Base-by-base conservation (phyloP, 2,113 vertebrate genomes). In the Thermophis baileyi region DNA sequence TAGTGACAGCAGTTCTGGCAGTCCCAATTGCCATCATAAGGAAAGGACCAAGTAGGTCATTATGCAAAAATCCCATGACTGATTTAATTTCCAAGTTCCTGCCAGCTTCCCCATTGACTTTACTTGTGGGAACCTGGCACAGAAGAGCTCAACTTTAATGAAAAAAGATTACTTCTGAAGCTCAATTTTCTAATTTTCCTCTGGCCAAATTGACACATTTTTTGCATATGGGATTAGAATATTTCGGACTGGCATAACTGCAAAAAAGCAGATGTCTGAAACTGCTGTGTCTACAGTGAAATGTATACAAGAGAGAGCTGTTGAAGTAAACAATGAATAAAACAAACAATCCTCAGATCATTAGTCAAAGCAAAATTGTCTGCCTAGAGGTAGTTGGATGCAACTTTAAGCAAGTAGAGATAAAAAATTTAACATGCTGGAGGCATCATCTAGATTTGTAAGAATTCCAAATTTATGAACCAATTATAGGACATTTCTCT, bases 231-330 rank as follows among this genome's bases (percentile, higher is more conserved):
- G 46, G 88, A 89, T 90, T 0, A 16, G 24, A 93, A 93, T 90
- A 93, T 92, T 3, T 44, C 91, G 40, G 93, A 91, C 6, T 27
- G 2, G 74, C 49, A 94, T 0, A 0, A 89, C 27, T 1, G 63
- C 85, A 92, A 63, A 86, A 92, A 87, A 92, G 12, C 60, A 95
- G 30, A 94, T 10, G 93, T 90, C 93, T 74, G 12, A 94, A 92
- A 95, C 90, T 24, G 88, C 24, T 94, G 0, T 27, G 89, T 91
- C 53, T 94, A 16, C 7, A 94, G 0, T 87, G 46, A 94, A 96
- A 94, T 92, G 91, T 85, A 94, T 95, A n/a, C 16, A 53, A 35
- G 46, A 91, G 6, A 35, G 6, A 35, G 6, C 49, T 46, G 1
- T 24, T 88, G 25, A n/a, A 92, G 90, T 94, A 93, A 89, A 55